phyloP scores from a whole-genome alignment of 2,797 vertebrate species.

The Sphaeramia orbicularis region DNA sequence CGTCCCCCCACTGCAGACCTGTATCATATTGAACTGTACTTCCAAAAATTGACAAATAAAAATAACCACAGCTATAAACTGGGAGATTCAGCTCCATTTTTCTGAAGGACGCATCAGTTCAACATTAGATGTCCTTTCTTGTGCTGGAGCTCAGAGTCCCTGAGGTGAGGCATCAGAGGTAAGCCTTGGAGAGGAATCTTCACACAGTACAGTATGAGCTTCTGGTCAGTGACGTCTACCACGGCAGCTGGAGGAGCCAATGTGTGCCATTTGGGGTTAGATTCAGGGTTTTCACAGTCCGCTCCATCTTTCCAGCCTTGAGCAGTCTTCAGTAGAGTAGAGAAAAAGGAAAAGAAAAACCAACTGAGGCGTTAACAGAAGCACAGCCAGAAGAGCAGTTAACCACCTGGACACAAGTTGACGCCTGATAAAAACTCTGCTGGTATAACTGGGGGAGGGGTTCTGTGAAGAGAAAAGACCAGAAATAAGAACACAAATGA shows the following conservation, averaged over 20 bases:
- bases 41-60: too few relatives aligned
- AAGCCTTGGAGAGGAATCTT: conserved; percentile 17
- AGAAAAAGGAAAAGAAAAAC: conserved; percentile 17
- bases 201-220: conserved; percentile 16
- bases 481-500: too few relatives aligned
- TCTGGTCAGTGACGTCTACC: conserved; percentile 17
- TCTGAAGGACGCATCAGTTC: conserved; percentile 6
- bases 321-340: conserved; percentile 14
- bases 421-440: conserved; percentile 9
- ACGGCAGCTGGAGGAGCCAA: conserved; percentile 22
- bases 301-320: conserved; percentile 28
- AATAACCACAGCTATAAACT: too few relatives aligned
- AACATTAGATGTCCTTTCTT: conserved; percentile 10
- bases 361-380: conserved; percentile 37
- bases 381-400: conserved; percentile 24
- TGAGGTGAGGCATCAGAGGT: conserved; percentile 19
- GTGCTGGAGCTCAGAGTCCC: conserved; percentile 34
- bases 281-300: conserved; percentile 7
- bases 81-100: background rate
- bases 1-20: too few relatives aligned
- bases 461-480: conserved; percentile 6
- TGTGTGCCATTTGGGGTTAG: conserved; percentile 22
- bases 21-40: too few relatives aligned
- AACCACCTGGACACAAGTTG: conserved; percentile 20
- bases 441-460: conserved; percentile 20